Evolutionary conservation across 2,113 vertebrate species (phyloP).

Genomic region (Larimichthys polyactis): DNA sequence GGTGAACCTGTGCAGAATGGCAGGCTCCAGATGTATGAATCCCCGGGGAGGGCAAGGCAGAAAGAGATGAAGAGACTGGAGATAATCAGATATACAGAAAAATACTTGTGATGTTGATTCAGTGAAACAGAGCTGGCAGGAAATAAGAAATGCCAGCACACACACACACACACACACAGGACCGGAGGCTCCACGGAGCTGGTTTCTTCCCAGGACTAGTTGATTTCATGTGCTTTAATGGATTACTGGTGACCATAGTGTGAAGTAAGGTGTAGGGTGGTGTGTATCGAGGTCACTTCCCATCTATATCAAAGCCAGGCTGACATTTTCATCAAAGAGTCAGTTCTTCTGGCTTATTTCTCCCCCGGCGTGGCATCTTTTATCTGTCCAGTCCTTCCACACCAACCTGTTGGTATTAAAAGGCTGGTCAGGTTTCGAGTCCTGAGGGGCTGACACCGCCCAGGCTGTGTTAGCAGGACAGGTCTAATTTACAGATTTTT

Average conservation of each 20-base stretch:
- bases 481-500: not conserved
- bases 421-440: not conserved
- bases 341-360: constrained; percentile 6
- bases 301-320: constrained; percentile 42
- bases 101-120: not conserved
- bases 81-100: constrained; percentile 2
- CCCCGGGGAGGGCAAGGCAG: not conserved
- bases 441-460: not conserved
- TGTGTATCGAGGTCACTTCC: constrained; percentile 18
- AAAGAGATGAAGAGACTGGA: not conserved
- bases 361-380: not conserved
- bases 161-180: not conserved
- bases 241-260: constrained; percentile 12
- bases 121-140: not conserved
- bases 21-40: constrained; percentile 13
- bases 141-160: constrained; percentile 8
- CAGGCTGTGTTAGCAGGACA: not conserved
- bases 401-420: not conserved
- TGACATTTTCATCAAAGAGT: constrained; percentile 46
- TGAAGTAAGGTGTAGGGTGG: not conserved
- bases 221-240: constrained; percentile 26
- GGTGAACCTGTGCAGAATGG: constrained; percentile 12
- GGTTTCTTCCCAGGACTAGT: constrained; percentile 6
- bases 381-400: not conserved
- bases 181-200: not conserved